Base-by-base conservation (phyloP, 1,140 invertebrate species). In the Acyrthosiphon pisum region DNA sequence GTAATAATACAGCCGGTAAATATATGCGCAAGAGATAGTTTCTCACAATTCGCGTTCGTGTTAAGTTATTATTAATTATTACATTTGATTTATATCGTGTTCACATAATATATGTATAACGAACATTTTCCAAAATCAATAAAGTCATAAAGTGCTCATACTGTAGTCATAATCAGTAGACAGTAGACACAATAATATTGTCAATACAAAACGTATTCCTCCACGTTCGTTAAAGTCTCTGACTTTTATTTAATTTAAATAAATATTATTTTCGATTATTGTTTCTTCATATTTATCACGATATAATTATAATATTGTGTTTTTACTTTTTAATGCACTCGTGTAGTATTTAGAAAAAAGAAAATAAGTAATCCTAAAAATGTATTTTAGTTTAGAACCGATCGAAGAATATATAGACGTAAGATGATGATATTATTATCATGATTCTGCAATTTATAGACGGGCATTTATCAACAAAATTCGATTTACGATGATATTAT, bases 1-100 rank as follows among this genome's bases (percentile, higher is more conserved):
- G 93, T 93, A 92, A 90, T 35, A n/a, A 86, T 26, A 48, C 18
- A 46, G 8, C 6, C 6, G 9, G 84, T 86, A 86, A 46, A 84
- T 86, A n/a, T 46, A 44, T n/a, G 4, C 41, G 41, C 35, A 22
- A 83, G 35, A 83, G 7, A 41, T 83, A 41, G 48, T 50, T 50
- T 41, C 41, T 20, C 60, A 20, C 14, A n/a, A 76, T n/a, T 1
- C 8, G 8, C 50, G 20, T 2, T 83, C 41, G 6, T 9, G 35
- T 83, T 9, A 8, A 37, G 35, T 37, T 68, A n/a, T 68, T 68
- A 26, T 60, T 60, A 30, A 68, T 68, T 56, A 23, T 9, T 56
- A 46, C 4, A 30, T 56, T 56, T 56, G 7, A 60, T 60, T 60
- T 30, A 30, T 60, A 60, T 30, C 11, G 9, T 48, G 9, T 60